Base-by-base conservation (phyloP, 2,797 vertebrate species). In the Brachymystax lenok region DNA sequence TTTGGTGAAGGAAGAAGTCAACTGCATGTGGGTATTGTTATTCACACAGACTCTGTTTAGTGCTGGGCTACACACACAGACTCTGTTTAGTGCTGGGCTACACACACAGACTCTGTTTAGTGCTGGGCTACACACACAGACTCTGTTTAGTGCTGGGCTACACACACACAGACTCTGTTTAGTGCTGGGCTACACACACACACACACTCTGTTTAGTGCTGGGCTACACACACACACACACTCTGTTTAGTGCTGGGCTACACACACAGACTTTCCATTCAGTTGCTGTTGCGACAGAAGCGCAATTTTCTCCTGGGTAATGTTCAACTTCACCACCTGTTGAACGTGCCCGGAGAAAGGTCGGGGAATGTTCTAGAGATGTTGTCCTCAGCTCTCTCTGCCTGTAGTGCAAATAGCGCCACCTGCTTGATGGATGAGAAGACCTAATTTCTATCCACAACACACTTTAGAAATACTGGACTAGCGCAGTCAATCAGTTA, bases 161-260 rank as follows among this genome's bases (percentile, higher is more conserved):
- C 82, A 61, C 73, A 35, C 88, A 84, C 88, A 83, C 0, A n/a
- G n/a, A 6, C 33, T 79, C 10, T 85, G 82, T 82, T 77, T 12
- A 52, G 69, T 12, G 51, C 28, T 1, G 28, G 75, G 83, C 52
- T 14, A 88, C 82, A 61, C 73, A 35, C 88, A 84, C 88, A 28
- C 27, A 28, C 27, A 28, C 27, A 28, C 8, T 51, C 10, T 85
- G 82, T 82, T 77, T 12, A 52, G 69, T 12, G 51, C 28, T 1
- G 28, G 75, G 83, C 52, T 14, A n/a, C n/a, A n/a, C n/a, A 88
- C 64, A 33, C 33, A 35, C 33, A 35, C 5, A 35, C 3, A 51
- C 8, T 51, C 10, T 85, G 82, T 82, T 77, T 12, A 52, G 69
- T 12, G 51, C 28, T 1, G 28, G 75, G 83, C 54, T 16, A 88